Base-by-base conservation (phyloP, 2,113 vertebrate species). In the Rallus limicola region DNA sequence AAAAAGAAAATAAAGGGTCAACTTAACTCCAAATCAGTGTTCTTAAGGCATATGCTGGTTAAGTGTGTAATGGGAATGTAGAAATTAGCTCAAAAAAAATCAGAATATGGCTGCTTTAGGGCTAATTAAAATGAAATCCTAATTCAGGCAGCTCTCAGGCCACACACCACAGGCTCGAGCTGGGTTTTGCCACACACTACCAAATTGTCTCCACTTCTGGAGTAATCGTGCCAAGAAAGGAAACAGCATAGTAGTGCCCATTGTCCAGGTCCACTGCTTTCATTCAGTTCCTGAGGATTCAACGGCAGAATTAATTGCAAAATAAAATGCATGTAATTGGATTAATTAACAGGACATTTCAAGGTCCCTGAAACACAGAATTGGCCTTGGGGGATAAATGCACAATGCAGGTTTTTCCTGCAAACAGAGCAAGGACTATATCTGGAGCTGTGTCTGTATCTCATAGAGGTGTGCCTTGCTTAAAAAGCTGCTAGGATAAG, bases 341-440 rank as follows among this genome's bases (percentile, higher is more conserved):
- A 92, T 95, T 90, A 91, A 95, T 96, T 87, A 96, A 11, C 26
- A 38, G 80, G 34, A 53, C 94, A 75, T 71, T 83, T 76, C 80
- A 53, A 92, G 93, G 90, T 81, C 60, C 60, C 69, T 88, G 86
- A 64, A 75, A 81, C 8, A 16, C 88, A 88, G 92, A 15, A 76
- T 62, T 15, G 58, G 86, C 88, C 3, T 0, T 1, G 8, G 85
- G 40, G 90, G 58, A 36, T 44, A 72, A 48, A 69, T 29, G 65
- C 83, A 92, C 80, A 92, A 46, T 46, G 77, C 31, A 65, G 74
- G 6, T 34, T 80, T 83, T 58, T 25, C 58, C 86, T 89, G 83
- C 7, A 5, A 50, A 64, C 58, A 78, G 71, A 86, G 67, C 56
- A 18, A 59, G 15, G 14, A 74, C 86, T 96, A 87, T 95, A 94